phyloP scores from a whole-genome alignment of 2,113 vertebrate species.

The Atherinomorus stipes region DNA sequence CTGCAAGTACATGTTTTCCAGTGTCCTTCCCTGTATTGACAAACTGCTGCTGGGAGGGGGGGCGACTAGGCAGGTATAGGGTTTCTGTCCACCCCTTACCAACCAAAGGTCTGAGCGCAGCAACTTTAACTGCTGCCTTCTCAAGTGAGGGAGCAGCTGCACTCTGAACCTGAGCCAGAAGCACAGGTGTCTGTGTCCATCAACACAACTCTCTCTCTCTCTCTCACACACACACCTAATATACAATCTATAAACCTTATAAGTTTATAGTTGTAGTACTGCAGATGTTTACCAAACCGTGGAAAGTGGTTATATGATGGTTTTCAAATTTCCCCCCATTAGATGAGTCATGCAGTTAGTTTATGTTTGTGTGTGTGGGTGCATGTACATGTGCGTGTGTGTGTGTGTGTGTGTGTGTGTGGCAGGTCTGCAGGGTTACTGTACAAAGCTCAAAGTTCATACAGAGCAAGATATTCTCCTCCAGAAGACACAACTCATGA shows the following conservation, averaged over 20 bases:
- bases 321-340: background rate
- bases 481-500: too few relatives aligned
- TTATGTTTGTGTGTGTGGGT: background rate
- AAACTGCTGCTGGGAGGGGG: conserved; percentile 48
- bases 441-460: too few relatives aligned
- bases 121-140: conserved; percentile 78
- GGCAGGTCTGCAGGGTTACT: too few relatives aligned
- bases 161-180: conserved; percentile 80
- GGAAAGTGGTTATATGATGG: background rate
- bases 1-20: conserved; percentile 63
- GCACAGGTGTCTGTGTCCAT: conserved; percentile 81
- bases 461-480: too few relatives aligned
- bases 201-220: conserved; percentile 60
- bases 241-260: background rate
- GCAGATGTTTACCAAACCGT: background rate
- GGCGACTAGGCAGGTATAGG: conserved; percentile 59
- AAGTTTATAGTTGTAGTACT: background rate
- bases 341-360: background rate
- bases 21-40: conserved; percentile 70
- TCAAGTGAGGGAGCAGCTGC: conserved; percentile 82
- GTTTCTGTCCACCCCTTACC: conserved; percentile 70
- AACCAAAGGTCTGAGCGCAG: conserved; percentile 80
- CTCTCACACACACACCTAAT: background rate
- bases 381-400: background rate
- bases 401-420: background rate